phyloP scores from a whole-genome alignment of 2,113 vertebrate species.

The Mus spicilegus region DNA sequence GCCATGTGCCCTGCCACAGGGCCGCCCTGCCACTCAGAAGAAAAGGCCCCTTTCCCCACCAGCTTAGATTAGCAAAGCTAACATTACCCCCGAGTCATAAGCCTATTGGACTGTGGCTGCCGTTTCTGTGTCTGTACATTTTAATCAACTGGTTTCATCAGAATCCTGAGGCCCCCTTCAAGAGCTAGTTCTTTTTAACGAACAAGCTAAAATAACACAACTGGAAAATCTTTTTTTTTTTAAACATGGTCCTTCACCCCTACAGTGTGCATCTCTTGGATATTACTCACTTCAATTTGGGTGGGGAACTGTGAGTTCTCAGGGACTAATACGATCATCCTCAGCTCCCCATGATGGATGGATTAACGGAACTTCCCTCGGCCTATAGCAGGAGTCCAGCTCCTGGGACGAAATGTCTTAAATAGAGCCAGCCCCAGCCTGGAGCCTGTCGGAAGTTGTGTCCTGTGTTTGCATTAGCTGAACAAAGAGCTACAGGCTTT shows the following conservation, averaged over 20 bases:
- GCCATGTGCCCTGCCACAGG: background rate
- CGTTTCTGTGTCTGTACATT: slow-evolving; percentile 35
- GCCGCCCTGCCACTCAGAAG: background rate
- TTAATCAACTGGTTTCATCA: slow-evolving; percentile 28
- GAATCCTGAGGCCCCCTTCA: background rate
- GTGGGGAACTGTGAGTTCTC: slow-evolving; percentile 12
- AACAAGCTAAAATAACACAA: slow-evolving; percentile 28
- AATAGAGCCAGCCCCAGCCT: slow-evolving; percentile 51
- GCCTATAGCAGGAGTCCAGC: slow-evolving; percentile 59
- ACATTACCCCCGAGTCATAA: slow-evolving; percentile 8
- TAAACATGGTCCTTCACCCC: background rate
- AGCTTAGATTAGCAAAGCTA: background rate
- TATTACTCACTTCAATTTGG: background rate
- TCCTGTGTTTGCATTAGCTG: slow-evolving; percentile 74
- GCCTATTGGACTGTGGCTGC: background rate
- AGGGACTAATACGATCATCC: slow-evolving; percentile 15
- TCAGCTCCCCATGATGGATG: background rate
- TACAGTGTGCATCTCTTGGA: slow-evolving; percentile 16
- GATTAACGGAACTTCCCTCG: slow-evolving; percentile 39
- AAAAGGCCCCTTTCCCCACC: background rate
- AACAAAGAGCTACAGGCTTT: slow-evolving; percentile 69
- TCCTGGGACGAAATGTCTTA: slow-evolving; percentile 52
- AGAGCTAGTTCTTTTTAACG: slow-evolving; percentile 3
- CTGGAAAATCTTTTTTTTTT: background rate
- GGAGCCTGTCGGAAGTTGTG: slow-evolving; percentile 57